Evolutionary conservation across 2,888 invertebrate species (phyloP).

Genomic region (Idaea straminata): DNA sequence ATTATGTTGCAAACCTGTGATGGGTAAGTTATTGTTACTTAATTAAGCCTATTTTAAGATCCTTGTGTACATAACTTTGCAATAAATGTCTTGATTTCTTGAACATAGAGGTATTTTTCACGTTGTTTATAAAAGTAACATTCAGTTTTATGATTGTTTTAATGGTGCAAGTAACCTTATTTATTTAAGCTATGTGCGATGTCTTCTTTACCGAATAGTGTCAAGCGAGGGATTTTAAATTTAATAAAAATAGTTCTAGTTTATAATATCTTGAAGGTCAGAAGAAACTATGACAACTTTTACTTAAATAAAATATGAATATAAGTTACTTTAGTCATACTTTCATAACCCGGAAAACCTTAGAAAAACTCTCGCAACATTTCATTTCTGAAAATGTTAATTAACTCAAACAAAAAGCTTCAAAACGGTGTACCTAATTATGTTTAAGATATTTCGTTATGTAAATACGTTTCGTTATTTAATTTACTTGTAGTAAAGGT

Average conservation of each 20-base stretch:
- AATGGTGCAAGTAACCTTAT: background rate
- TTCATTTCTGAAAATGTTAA: background rate
- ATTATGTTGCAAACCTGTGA: too few species aligned
- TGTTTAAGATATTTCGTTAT: conserved; percentile 12
- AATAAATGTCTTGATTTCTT: too few species aligned
- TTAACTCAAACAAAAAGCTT: conserved; percentile 13
- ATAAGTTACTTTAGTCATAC: background rate
- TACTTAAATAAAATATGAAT: background rate
- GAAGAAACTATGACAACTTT: background rate
- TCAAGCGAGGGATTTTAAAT: background rate
- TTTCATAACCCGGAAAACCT: background rate
- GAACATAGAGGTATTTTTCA: background rate
- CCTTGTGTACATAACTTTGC: too few species aligned
- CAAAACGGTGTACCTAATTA: background rate
- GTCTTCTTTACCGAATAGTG: background rate
- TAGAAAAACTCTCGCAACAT: background rate
- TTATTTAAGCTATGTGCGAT: background rate
- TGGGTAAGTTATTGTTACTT: too few species aligned
- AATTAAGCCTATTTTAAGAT: too few species aligned
- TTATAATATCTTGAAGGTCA: background rate
- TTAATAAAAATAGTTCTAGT: background rate
- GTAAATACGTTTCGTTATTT: conserved; percentile 37
- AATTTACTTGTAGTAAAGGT: conserved; percentile 33
- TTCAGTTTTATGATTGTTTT: background rate
- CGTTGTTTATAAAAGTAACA: background rate